phyloP scores from a whole-genome alignment of 2,797 vertebrate genomes.

The Eidolon dupreanum region DNA sequence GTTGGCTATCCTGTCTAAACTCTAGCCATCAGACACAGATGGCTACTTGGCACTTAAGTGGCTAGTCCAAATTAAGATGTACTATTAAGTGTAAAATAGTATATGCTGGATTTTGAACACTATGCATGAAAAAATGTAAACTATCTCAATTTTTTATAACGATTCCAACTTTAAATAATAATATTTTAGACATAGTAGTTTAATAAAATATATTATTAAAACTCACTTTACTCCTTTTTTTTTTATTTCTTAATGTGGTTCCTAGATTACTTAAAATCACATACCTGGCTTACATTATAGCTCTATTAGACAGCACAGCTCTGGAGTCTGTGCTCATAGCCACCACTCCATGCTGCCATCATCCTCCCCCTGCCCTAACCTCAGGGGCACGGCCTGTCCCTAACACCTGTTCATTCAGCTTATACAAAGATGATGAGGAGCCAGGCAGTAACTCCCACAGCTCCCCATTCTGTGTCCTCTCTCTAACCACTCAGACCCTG shows the following conservation, averaged over 20 bases:
- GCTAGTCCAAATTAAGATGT: not conserved
- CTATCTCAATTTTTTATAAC: not conserved
- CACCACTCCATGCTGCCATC: rapidly evolving
- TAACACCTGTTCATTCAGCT: not conserved
- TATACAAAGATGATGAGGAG: not conserved
- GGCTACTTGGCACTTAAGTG: not conserved
- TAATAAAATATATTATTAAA: not conserved
- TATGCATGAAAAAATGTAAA: not conserved
- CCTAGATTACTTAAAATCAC: not conserved
- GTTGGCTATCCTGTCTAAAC: not conserved
- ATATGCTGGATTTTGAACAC: not conserved
- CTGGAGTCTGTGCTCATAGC: not conserved
- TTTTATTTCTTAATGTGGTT: not conserved
- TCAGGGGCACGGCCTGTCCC: not conserved
- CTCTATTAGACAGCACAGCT: not conserved
- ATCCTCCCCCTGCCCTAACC: not conserved
- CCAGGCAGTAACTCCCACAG: not conserved
- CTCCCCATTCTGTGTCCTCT: not conserved
- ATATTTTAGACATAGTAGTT: not conserved
- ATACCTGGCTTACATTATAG: not conserved
- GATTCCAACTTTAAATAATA: not conserved
- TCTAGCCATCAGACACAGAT: rapidly evolving
- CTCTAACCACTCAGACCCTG: not conserved
- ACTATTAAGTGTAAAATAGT: not conserved
- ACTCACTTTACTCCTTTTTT: not conserved